Evolutionary conservation across 2,113 vertebrate species (phyloP).

Genomic region (Ictalurus furcatus): DNA sequence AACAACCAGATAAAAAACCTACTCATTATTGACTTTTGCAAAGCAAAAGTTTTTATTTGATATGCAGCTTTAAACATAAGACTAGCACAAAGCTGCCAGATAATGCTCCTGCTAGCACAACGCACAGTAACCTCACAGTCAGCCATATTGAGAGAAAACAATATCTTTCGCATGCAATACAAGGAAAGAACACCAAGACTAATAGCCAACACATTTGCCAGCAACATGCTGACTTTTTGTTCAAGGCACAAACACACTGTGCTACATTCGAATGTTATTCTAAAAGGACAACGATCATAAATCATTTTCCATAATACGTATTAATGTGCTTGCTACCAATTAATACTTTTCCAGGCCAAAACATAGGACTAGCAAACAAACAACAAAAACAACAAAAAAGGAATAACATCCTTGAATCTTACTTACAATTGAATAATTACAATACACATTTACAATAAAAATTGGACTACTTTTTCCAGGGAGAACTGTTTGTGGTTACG

Average conservation of each 20-base stretch:
- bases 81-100: background rate
- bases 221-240: background rate
- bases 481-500: background rate
- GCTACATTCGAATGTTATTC: background rate
- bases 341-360: background rate
- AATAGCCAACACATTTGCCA: background rate
- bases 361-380: background rate
- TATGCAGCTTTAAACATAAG: background rate
- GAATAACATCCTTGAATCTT: background rate
- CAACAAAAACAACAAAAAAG: background rate
- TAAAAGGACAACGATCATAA: background rate
- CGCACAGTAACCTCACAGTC: background rate
- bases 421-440: background rate
- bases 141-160: background rate
- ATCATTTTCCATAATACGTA: background rate
- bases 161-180: background rate
- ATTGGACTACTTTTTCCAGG: background rate
- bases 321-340: background rate
- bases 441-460: background rate
- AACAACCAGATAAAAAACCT: background rate
- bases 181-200: background rate
- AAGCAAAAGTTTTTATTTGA: background rate
- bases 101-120: background rate
- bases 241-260: background rate
- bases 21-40: background rate